phyloP scores from a whole-genome alignment of 2,113 vertebrate species.

The Sinosuthora webbiana region DNA sequence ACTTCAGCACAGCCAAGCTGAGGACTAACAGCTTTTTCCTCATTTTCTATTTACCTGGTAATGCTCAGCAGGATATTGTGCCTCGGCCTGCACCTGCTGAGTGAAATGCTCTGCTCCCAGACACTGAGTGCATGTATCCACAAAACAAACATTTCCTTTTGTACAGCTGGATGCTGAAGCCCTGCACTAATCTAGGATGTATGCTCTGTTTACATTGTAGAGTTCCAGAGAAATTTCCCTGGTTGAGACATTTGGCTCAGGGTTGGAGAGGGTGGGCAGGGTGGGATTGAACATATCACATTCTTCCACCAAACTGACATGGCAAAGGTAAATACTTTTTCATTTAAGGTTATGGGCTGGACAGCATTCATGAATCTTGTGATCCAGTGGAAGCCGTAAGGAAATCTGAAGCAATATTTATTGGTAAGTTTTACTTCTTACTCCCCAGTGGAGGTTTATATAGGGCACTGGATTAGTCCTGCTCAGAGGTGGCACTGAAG shows the following conservation, averaged over 20 bases:
- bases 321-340: neutral
- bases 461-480: neutral
- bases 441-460: neutral
- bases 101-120: neutral
- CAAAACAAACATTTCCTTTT: neutral
- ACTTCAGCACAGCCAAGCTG: neutral
- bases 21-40: neutral
- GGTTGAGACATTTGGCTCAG: neutral
- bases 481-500: neutral
- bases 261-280: neutral
- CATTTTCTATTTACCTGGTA: neutral
- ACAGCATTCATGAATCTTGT: conserved; percentile 83
- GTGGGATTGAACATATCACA: neutral
- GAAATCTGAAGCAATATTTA: conserved; percentile 84
- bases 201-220: rapidly evolving
- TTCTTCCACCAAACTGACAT: neutral
- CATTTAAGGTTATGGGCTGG: conserved; percentile 80
- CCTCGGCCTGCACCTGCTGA: neutral
- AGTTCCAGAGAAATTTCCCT: neutral
- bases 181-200: rapidly evolving
- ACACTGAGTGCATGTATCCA: neutral
- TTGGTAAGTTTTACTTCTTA: conserved; percentile 71
- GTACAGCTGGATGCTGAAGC: neutral
- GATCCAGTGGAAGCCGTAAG: conserved; percentile 80
- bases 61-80: neutral